These are phyloP conservation scores for Noctilio leporinus DNA, from an alignment of 2,113 vertebrate species.

Conservation along the genomic window DNA sequence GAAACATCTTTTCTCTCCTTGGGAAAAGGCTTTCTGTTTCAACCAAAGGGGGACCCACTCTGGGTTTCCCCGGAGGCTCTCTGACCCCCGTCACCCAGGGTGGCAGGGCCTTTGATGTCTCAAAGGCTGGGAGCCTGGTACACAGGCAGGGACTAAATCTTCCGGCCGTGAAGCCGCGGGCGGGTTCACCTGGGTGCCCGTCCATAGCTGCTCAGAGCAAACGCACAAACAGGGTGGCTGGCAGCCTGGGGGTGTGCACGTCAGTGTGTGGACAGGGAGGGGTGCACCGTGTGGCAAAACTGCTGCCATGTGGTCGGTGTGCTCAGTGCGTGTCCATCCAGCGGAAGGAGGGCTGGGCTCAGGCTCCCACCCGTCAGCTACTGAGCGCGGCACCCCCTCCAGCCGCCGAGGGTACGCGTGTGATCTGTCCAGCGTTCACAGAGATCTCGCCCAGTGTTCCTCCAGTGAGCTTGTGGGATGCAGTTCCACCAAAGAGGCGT, in stretches of 20 bases:
- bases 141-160: not conserved
- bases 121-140: not conserved
- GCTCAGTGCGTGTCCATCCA: not conserved
- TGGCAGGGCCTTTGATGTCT: not conserved
- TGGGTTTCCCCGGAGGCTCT: not conserved
- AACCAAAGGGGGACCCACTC: not conserved
- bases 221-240: too few relatives aligned
- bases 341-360: not conserved
- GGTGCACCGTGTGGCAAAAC: not conserved
- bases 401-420: too few relatives aligned
- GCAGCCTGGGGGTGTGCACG: too few relatives aligned
- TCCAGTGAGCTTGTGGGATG: not conserved
- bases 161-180: not conserved
- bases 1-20: not conserved
- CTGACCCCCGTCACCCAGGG: not conserved
- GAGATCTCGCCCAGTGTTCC: not conserved
- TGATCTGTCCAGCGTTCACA: not conserved
- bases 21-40: not conserved
- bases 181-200: not conserved
- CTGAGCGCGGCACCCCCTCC: not conserved
- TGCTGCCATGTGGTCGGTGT: fast-evolving
- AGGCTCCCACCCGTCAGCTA: not conserved
- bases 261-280: not conserved
- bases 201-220: not conserved
- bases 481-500: not conserved